phyloP scores from a whole-genome alignment of 2,113 vertebrate genomes.

The Lophotis ruficrista region DNA sequence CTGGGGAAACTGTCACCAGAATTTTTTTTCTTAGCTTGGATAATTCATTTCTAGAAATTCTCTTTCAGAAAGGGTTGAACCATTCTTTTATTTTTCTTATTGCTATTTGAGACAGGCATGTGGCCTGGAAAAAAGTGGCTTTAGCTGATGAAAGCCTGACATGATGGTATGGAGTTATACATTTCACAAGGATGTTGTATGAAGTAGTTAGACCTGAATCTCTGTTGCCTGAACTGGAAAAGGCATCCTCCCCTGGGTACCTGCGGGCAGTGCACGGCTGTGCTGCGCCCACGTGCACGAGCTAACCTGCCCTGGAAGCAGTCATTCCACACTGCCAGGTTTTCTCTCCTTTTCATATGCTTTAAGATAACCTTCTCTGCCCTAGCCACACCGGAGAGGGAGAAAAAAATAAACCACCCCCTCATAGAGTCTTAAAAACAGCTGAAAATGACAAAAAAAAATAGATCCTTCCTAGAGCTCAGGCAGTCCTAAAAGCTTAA shows the following conservation, averaged over 20 bases:
- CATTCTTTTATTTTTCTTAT: background rate
- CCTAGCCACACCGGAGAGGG: background rate
- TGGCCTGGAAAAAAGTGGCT: background rate
- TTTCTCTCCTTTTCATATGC: background rate
- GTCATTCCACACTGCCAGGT: background rate
- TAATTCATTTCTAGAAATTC: background rate
- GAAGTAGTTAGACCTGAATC: background rate
- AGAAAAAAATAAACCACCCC: background rate
- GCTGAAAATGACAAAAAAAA: background rate
- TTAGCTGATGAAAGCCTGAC: background rate
- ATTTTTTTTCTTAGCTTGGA: background rate
- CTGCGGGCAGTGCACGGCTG: background rate
- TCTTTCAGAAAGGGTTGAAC: background rate
- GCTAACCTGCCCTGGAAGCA: background rate
- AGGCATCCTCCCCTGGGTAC: background rate
- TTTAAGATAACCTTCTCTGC: background rate
- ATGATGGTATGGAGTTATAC: background rate
- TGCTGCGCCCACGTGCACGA: accelerated
- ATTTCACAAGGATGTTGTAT: background rate
- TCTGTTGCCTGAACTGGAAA: background rate
- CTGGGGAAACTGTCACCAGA: background rate
- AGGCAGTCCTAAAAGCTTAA: background rate
- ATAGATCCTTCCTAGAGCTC: background rate
- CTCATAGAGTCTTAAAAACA: background rate
- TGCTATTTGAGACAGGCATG: background rate